Evolutionary conservation across 2,888 invertebrate genomes (phyloP).

Genomic region (Polylopha cassiicola): DNA sequence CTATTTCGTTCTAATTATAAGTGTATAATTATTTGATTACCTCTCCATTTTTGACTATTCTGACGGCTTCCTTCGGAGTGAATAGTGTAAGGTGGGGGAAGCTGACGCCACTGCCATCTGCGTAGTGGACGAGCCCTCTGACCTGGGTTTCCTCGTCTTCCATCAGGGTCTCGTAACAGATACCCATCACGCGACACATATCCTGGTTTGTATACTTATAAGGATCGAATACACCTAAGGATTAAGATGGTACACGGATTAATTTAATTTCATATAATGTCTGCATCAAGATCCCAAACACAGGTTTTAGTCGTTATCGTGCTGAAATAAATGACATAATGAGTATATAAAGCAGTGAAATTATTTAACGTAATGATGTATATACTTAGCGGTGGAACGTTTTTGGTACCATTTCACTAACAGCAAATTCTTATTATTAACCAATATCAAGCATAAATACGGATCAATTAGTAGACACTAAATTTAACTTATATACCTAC

Average conservation of each 20-base stretch:
- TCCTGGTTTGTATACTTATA: slow-evolving; percentile 86
- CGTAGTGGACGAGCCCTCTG: slow-evolving; percentile 86
- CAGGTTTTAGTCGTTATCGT: no score
- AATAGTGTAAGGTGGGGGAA: slow-evolving; percentile 86
- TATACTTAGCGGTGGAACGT: no score
- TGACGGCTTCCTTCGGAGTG: slow-evolving; percentile 86
- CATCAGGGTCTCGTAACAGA: slow-evolving; percentile 86
- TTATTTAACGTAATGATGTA: no score
- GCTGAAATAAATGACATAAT: no score
- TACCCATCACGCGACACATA: slow-evolving; percentile 86
- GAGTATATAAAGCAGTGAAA: no score
- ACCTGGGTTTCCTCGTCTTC: slow-evolving; percentile 90
- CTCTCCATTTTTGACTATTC: slow-evolving; percentile 89
- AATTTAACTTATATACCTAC: no score
- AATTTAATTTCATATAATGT: neutral
- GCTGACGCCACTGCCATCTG: slow-evolving; percentile 85
- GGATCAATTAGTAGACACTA: no score
- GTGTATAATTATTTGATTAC: slow-evolving; percentile 59
- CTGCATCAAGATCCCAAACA: no score
- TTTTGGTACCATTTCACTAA: no score
- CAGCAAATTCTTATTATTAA: no score
- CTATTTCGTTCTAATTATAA: no score
- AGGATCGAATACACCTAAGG: slow-evolving; percentile 85
- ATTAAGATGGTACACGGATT: neutral
- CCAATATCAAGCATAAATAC: no score